These are phyloP conservation scores for Hipparchia sbordonii DNA, from an alignment of 2,888 invertebrate species.

Conservation along the genomic window DNA sequence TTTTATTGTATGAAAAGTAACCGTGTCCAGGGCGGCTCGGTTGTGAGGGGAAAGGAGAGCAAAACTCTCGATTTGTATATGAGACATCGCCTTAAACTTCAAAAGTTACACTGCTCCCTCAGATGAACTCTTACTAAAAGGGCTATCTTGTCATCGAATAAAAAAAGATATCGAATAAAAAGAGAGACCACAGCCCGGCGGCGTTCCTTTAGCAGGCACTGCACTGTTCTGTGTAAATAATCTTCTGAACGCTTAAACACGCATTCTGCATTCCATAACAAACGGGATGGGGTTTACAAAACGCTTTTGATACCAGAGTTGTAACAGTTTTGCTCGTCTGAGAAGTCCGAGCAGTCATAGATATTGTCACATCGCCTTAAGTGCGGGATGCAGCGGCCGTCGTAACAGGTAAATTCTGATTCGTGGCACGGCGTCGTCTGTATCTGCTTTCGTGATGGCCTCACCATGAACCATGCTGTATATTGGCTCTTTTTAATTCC, in stretches of 20 bases:
- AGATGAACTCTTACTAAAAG: too few species aligned
- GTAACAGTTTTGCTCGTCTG: constrained; percentile 94
- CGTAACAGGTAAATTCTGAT: constrained; percentile 89
- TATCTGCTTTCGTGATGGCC: constrained; percentile 62
- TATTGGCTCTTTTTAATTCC: constrained; percentile 49
- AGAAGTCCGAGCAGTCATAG: constrained; percentile 95
- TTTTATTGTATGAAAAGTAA: too few species aligned
- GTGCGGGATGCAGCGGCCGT: constrained; percentile 89
- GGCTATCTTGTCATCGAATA: too few species aligned
- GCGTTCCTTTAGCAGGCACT: not conserved
- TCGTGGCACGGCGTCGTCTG: constrained; percentile 77
- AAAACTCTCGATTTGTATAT: too few species aligned
- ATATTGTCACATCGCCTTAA: constrained; percentile 92
- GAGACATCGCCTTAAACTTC: too few species aligned
- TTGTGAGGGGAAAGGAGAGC: too few species aligned
- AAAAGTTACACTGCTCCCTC: too few species aligned
- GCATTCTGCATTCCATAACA: constrained; percentile 59
- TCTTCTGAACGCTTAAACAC: constrained; percentile 42
- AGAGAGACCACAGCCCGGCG: not conserved
- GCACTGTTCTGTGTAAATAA: not conserved
- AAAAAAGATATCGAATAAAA: too few species aligned
- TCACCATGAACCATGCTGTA: constrained; percentile 68
- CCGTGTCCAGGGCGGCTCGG: too few species aligned
- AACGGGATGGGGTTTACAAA: constrained; percentile 37
- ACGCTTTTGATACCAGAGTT: constrained; percentile 69